Evolutionary conservation across 2,797 vertebrate genomes (phyloP), one percentile per base, ranked within the genome.

Genomic region (Microhierax caerulescens): DNA sequence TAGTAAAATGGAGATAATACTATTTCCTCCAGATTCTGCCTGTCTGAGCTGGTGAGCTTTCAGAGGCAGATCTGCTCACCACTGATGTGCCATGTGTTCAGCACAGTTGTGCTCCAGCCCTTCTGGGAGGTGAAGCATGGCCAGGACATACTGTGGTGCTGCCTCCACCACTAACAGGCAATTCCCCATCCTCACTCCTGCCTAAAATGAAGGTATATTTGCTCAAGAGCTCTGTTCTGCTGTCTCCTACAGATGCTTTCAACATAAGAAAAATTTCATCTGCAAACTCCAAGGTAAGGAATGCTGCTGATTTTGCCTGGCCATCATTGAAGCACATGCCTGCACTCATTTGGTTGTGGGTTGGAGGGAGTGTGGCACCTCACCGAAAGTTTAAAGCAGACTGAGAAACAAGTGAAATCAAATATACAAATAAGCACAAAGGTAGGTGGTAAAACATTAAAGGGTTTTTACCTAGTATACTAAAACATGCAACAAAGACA

Each of bases 31-130:
- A 74, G 82, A 69, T 65, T 65, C 72, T 59, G 68, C 56, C 79
- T 61, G 47, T 87, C 93, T 93, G 82, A 92, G 88, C 78, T 54
- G 59, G 45, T 7, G n/a, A 88, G 51, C 60, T 77, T 17, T 36
- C 59, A 7, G 61, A 65, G 68, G 47, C 79, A 83, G 88, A 74
- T 61, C 72, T 8, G 10, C 41, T 57, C 45, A 2, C 27, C 54
- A 0, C n/a, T 23, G 43, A 24, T 20, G 51, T 27, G 1, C 37
- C 1, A 0, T 2, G 3, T 8, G 32, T 14, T 48, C 12, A 4
- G 37, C 54, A 61, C 41, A 15, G 48, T 23, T 1, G 0, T 2
- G 10, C 30, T 57, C 25, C 34, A 45, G 43, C 47, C 51, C 41
- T 28, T 39, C 27, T 12, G 11, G 19, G 15, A 1, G 0, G 50